phyloP scores from a whole-genome alignment of 2,797 vertebrate species.

The Cheirogaleus major region DNA sequence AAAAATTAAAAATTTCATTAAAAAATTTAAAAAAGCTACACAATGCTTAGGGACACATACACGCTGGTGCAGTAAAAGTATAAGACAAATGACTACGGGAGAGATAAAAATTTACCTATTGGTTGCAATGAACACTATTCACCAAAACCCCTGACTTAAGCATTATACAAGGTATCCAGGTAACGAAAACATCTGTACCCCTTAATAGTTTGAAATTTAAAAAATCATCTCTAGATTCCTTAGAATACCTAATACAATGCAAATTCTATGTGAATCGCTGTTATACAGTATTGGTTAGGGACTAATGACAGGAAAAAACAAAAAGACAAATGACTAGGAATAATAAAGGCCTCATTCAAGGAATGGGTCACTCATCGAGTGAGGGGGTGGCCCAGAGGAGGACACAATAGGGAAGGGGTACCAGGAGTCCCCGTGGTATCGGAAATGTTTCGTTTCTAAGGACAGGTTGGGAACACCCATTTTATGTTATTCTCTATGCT shows the following conservation, averaged over 20 bases:
- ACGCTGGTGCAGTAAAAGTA: background rate
- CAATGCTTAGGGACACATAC: background rate
- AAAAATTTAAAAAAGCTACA: background rate
- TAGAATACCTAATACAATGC: background rate
- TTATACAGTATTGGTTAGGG: background rate
- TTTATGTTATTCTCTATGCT: background rate
- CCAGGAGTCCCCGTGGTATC: background rate
- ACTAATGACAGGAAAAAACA: background rate
- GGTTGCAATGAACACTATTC: background rate
- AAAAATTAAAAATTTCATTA: too few species aligned
- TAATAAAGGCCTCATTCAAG: background rate
- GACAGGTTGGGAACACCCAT: background rate
- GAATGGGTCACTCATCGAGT: background rate
- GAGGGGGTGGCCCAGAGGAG: background rate
- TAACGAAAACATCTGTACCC: background rate
- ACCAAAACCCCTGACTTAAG: background rate
- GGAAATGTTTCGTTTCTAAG: background rate
- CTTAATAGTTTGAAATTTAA: background rate
- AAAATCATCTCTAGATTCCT: background rate
- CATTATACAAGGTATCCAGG: background rate
- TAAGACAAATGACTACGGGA: background rate
- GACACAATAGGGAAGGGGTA: background rate
- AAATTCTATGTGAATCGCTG: background rate
- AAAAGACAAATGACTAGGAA: background rate
- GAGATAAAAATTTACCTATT: background rate